Conservation (phyloP, 2,888 invertebrate genomes). For the Caprella mutica region DNA sequence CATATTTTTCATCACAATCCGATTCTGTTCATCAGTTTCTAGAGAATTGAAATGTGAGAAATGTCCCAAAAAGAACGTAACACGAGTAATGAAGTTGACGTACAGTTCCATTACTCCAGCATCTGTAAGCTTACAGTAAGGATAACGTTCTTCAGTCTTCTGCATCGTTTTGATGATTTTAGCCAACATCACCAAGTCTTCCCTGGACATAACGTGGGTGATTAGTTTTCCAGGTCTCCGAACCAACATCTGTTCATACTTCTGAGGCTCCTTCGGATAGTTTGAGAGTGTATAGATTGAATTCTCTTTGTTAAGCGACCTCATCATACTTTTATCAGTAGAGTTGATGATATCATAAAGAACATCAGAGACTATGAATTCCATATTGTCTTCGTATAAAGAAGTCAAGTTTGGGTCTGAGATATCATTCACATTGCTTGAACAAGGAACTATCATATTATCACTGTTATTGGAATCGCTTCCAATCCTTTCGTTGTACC, state of each 20-base stretch:
- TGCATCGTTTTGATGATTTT: constrained; percentile 27
- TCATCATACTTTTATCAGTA: too few species aligned
- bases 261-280: constrained; percentile 1
- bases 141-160: constrained; percentile 18
- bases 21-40: constrained; percentile 9
- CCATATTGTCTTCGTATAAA: too few species aligned
- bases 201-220: constrained; percentile 15
- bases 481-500: too few species aligned
- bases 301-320: too few species aligned
- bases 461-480: too few species aligned
- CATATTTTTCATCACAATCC: constrained; percentile 22
- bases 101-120: constrained; percentile 20
- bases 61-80: constrained; percentile 22
- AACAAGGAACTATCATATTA: too few species aligned
- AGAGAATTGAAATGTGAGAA: constrained; percentile 20
- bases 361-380: too few species aligned
- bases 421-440: too few species aligned
- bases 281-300: too few species aligned
- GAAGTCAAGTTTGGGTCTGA: too few species aligned
- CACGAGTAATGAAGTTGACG: constrained; percentile 18
- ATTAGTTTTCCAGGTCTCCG: not conserved
- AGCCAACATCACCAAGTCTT: constrained; percentile 18
- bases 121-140: constrained; percentile 11
- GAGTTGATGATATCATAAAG: too few species aligned
- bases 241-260: not conserved